Evolutionary conservation across 2,797 vertebrate species (phyloP).

Genomic region (Prunella strophiata): DNA sequence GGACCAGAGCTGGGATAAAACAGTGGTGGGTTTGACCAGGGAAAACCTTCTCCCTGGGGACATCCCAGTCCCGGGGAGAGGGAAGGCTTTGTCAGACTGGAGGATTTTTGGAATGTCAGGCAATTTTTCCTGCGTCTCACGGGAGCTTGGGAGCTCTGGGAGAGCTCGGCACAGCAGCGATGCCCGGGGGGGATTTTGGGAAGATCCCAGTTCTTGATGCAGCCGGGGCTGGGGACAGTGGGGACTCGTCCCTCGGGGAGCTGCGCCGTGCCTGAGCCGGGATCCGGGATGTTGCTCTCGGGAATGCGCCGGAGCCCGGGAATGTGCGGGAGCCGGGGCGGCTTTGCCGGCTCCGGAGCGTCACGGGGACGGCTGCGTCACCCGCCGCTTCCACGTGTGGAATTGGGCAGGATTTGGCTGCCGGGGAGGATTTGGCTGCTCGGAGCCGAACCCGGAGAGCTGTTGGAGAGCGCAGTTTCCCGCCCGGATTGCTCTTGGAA

Average conservation of each 20-base stretch:
- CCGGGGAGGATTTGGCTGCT: not conserved
- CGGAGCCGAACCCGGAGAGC: not conserved
- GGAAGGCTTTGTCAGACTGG: not conserved
- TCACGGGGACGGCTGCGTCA: not conserved
- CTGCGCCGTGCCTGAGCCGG: not conserved
- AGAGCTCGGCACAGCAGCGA: not conserved
- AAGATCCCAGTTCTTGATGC: not conserved
- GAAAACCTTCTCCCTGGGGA: not conserved
- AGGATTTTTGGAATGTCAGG: not conserved
- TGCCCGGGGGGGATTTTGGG: not conserved
- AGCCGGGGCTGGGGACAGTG: rapidly evolving
- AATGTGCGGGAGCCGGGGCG: not conserved
- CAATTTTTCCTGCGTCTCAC: rapidly evolving
- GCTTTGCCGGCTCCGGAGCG: not conserved
- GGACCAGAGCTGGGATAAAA: not conserved
- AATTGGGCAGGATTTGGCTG: not conserved
- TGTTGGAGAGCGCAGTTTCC: not conserved
- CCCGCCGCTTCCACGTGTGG: not conserved
- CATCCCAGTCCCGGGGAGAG: not conserved
- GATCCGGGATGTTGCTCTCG: not conserved
- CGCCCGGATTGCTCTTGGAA: not conserved
- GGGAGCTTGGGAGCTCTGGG: not conserved
- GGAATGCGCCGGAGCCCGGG: not conserved
- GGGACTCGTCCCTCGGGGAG: not conserved
- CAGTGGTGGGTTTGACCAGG: not conserved